A percentile compares a stretch with the other conserved stretches of the same genome.
These are phyloP conservation scores for Rhegmatorhina hoffmannsi DNA, from an alignment of 2,113 vertebrate genomes.

Conservation along the genomic window DNA sequence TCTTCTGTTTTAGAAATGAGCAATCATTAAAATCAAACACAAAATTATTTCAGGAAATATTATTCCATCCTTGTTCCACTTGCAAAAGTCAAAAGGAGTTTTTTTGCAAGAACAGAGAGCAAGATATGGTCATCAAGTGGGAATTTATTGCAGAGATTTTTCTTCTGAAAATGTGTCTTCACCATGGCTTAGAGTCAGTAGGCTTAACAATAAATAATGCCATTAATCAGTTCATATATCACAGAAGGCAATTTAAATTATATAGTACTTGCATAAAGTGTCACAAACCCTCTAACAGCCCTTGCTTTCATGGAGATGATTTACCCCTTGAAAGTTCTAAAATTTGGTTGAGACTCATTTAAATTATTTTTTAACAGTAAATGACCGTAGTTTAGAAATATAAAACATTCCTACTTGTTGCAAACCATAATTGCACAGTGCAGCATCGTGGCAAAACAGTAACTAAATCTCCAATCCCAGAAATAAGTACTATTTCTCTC, in stretches of 20 bases:
- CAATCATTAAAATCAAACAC: slow-evolving; percentile 40
- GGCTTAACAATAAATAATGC: slow-evolving; percentile 59
- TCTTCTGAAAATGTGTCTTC: slow-evolving; percentile 57
- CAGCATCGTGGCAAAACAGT: neutral
- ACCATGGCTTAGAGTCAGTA: neutral
- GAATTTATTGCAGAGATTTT: slow-evolving; percentile 30
- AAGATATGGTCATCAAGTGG: slow-evolving; percentile 8
- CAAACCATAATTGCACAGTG: neutral
- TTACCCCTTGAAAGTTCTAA: slow-evolving; percentile 42
- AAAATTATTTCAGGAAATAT: slow-evolving; percentile 50
- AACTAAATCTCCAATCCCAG: neutral
- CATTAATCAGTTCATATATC: slow-evolving; percentile 67
- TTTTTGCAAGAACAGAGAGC: neutral
- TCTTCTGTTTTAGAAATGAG: slow-evolving; percentile 36
- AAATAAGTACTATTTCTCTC: neutral
- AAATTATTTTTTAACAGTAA: neutral
- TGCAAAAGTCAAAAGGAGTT: slow-evolving; percentile 47
- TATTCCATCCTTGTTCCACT: slow-evolving; percentile 46
- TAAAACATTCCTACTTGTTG: neutral
- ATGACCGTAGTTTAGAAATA: neutral
- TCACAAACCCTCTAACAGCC: slow-evolving; percentile 72
- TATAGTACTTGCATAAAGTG: slow-evolving; percentile 58
- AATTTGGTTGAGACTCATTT: slow-evolving; percentile 54
- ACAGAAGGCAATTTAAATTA: slow-evolving; percentile 73
- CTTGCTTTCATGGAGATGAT: slow-evolving; percentile 21